phyloP scores from a whole-genome alignment of 2,888 invertebrate species.

The Phyllotreta striolata region DNA sequence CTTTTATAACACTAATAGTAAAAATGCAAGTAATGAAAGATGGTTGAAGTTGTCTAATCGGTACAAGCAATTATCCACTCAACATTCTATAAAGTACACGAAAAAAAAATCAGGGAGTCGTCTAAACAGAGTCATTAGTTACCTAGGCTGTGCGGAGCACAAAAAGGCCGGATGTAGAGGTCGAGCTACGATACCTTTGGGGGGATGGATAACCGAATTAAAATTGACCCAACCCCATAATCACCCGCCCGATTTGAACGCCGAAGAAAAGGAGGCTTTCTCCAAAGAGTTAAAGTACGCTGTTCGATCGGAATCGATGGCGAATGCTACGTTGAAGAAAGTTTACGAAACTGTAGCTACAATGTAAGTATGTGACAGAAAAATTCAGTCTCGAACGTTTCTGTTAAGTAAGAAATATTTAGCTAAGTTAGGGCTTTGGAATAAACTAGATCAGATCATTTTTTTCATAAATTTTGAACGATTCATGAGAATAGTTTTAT shows the following conservation, averaged over 20 bases:
- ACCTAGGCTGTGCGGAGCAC: conserved; percentile 55
- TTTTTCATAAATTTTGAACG: neutral
- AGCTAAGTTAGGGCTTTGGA: no score
- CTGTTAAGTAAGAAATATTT: neutral
- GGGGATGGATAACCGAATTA: conserved; percentile 46
- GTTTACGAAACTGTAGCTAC: conserved; percentile 54
- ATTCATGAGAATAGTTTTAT: neutral
- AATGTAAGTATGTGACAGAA: conserved; percentile 50
- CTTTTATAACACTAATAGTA: no score
- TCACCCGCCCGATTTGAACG: conserved; percentile 54
- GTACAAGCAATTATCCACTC: conserved; percentile 34
- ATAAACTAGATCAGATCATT: neutral
- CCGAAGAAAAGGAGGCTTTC: conserved; percentile 52
- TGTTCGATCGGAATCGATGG: conserved; percentile 42
- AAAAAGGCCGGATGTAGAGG: conserved; percentile 54
- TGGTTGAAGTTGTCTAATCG: neutral
- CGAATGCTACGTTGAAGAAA: conserved; percentile 48
- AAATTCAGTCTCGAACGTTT: neutral
- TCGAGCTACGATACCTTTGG: conserved; percentile 53
- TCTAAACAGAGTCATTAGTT: conserved; percentile 42
- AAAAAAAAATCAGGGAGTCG: neutral
- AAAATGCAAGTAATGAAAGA: no score
- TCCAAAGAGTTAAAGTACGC: conserved; percentile 50
- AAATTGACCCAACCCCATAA: conserved; percentile 54
- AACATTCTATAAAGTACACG: neutral